Conservation (phyloP, 1,140 invertebrate species). For the Triops cancriformis region DNA sequence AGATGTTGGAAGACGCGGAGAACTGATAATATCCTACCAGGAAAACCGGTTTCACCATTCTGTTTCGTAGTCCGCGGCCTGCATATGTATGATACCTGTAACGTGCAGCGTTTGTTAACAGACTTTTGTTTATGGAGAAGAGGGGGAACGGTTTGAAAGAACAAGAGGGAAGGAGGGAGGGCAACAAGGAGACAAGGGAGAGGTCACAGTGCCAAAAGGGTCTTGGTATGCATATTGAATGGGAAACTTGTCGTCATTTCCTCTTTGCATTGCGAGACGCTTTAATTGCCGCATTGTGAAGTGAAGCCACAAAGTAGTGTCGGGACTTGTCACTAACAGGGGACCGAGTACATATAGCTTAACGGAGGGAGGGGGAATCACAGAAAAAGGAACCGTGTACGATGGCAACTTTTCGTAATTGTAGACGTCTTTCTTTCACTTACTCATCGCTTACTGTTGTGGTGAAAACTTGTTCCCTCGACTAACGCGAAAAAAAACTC, state of each 20-base stretch:
- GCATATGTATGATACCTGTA: not conserved
- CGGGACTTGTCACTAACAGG: not conserved
- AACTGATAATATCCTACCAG: not conserved
- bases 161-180: not conserved
- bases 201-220: not conserved
- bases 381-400: too few species aligned
- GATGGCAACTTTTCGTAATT: too few species aligned
- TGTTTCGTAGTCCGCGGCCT: not conserved
- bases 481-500: too few species aligned
- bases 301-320: not conserved
- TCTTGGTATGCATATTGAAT: conserved; percentile 10
- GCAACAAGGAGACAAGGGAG: not conserved
- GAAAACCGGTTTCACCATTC: conserved; percentile 3
- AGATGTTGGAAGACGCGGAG: not conserved
- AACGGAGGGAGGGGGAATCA: not conserved
- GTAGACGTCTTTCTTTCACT: too few species aligned
- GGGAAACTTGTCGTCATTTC: conserved; percentile 13
- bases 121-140: not conserved
- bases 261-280: conserved; percentile 8
- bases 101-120: not conserved
- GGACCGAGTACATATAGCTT: not conserved
- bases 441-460: too few species aligned
- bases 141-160: not conserved
- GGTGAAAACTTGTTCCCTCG: too few species aligned
- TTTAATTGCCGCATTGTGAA: conserved; percentile 8